phyloP scores from a whole-genome alignment of 2,797 vertebrate genomes.

The Falco peregrinus region DNA sequence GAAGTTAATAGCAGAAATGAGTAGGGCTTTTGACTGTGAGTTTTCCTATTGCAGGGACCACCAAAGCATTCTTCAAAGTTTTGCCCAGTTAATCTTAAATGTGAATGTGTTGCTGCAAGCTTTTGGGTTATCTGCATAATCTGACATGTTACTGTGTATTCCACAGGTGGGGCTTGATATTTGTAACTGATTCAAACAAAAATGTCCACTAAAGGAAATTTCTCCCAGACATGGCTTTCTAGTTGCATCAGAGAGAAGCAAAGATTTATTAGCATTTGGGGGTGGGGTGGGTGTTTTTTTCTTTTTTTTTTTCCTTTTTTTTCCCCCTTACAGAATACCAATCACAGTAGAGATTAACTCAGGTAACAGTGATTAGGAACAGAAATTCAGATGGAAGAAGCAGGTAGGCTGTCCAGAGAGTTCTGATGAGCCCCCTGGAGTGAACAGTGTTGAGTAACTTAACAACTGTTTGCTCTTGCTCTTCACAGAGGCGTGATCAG shows the following conservation, averaged over 20 bases:
- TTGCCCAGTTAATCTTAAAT: background rate
- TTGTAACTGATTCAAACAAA: background rate
- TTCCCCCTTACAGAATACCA: background rate
- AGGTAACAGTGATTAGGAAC: background rate
- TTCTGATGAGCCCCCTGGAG: background rate
- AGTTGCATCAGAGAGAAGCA: slow-evolving; percentile 43
- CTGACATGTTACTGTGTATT: background rate
- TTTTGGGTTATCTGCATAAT: background rate
- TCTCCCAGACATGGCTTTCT: background rate
- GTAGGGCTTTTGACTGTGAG: background rate
- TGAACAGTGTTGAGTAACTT: background rate
- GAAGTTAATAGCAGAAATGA: background rate
- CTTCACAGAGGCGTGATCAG: background rate
- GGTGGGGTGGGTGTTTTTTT: too few relatives aligned
- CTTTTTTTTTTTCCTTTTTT: too few relatives aligned
- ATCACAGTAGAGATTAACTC: background rate
- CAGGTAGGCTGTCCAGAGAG: background rate
- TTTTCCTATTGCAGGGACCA: background rate
- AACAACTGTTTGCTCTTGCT: background rate
- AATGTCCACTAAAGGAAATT: background rate
- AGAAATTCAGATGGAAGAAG: background rate
- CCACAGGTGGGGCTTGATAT: background rate
- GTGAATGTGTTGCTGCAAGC: background rate
- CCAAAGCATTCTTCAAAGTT: background rate
- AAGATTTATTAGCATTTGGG: slow-evolving; percentile 53